Evolutionary conservation across 2,888 invertebrate genomes (phyloP).

Genomic region (Xylota sylvarum): DNA sequence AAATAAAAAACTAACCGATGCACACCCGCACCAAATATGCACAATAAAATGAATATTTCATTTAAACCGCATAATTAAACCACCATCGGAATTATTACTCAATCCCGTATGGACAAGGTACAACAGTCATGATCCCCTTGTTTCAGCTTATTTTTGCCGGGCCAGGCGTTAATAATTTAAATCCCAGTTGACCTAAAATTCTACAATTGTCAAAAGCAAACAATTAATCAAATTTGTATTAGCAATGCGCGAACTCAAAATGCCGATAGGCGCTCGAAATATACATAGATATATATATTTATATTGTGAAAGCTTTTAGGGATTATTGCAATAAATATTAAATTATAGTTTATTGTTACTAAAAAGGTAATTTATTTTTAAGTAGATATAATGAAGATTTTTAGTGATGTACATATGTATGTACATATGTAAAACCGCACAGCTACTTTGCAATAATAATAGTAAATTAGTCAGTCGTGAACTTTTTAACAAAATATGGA

Average conservation of each 20-base stretch:
- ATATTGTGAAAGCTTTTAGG: not conserved
- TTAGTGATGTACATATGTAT: no score
- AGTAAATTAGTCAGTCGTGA: no score
- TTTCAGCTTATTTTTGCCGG: not conserved
- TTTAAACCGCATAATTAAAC: conserved; percentile 10
- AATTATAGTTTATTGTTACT: no score
- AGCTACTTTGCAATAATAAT: no score
- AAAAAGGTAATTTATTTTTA: no score
- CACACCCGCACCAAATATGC: not conserved
- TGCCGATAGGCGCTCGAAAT: not conserved
- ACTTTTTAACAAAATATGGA: no score
- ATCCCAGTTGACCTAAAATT: conserved; percentile 3
- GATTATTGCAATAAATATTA: no score
- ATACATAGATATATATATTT: not conserved
- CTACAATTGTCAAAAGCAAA: not conserved
- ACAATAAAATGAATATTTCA: conserved; percentile 20
- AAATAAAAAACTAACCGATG: not conserved
- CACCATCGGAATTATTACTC: conserved; percentile 1
- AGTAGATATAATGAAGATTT: no score
- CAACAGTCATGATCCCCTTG: not conserved
- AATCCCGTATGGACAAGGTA: not conserved
- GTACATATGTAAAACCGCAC: no score
- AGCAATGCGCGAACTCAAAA: not conserved
- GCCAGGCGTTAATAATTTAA: conserved; percentile 4
- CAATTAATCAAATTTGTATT: conserved; percentile 10